phyloP scores from a whole-genome alignment of 2,888 invertebrate genomes.

The Parnassius mnemosyne region DNA sequence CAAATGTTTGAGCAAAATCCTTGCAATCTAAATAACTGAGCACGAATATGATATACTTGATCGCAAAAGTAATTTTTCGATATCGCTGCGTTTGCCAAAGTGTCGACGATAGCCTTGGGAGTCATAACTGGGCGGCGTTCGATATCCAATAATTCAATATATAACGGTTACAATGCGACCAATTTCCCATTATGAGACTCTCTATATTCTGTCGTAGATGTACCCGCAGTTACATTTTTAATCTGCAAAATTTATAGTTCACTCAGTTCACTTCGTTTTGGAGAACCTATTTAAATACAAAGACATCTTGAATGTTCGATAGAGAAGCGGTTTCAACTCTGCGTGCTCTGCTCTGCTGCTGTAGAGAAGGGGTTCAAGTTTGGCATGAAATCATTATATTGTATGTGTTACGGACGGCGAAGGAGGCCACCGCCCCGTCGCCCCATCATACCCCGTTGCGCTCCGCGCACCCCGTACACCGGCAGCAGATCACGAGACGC shows the following conservation, averaged over 20 bases:
- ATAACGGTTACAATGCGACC: conserved; percentile 8
- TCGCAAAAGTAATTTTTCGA: not conserved
- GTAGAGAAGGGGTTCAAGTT: no score
- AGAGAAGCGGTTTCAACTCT: no score
- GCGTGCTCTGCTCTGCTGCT: no score
- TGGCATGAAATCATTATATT: no score
- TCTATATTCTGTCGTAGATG: conserved; percentile 15
- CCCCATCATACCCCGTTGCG: no score
- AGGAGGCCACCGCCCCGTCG: no score
- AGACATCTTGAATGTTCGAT: no score
- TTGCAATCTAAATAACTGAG: not conserved
- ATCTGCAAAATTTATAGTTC: conserved; percentile 9
- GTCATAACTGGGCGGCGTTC: conserved; percentile 1
- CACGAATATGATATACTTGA: not conserved
- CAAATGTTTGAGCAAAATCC: not conserved
- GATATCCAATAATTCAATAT: conserved; percentile 5
- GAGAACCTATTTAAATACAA: no score
- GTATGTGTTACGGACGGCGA: fast-evolving
- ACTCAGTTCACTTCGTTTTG: not conserved
- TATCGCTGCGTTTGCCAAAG: not conserved
- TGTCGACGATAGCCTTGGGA: not conserved
- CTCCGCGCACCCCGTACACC: no score
- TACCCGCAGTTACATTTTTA: conserved; percentile 15
- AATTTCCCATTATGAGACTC: conserved; percentile 1
- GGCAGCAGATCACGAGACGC: no score